Base-by-base conservation (phyloP, 2,113 vertebrate genomes). In the Solea senegalensis region DNA sequence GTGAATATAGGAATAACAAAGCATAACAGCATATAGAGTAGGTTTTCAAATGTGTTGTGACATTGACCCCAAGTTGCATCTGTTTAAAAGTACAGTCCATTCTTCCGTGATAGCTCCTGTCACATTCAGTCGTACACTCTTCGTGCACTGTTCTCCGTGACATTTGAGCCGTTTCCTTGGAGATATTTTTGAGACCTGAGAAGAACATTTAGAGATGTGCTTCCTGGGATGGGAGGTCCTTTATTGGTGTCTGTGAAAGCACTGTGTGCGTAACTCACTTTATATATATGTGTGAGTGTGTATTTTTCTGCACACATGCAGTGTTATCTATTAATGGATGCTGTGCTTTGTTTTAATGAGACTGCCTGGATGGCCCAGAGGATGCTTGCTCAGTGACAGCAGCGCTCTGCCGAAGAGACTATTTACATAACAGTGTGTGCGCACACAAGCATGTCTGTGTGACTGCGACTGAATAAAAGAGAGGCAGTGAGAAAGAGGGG, bases 391-490 rank as follows among this genome's bases (percentile, higher is more conserved):
- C 69, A 85, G 87, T 92, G 92, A 91, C 84, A 90, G 91, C 87
- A 86, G 84, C 86, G 86, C 85, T 89, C 86, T 89, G 88, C 86
- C 70, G 81, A 83, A 78, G 89, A 89, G 72, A 83, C 88, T 87
- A 93, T 93, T 94, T 93, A 91, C 93, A 94, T 94, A 93, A 93
- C 89, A 90, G 77, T 86, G 85, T 90, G 85, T 90, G 89, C 85
- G 87, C 88, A 78, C 86, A 88, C 90, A 82, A 83, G 78, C 87
- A 86, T 85, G 87, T 84, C 86, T 91, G 80, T 85, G 85, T 86
- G 88, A 84, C 83, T 82, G 78, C 80, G 77, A 71, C 80, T 80
- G 85, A 85, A 88, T 86, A 86, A 88, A 88, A 87, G 88, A 76
- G 71, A 86, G 81, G 82, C 78, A 77, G 73, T 21, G 83, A 86